These are phyloP conservation scores for Diloba caeruleocephala DNA, from an alignment of 2,888 invertebrate genomes.

Conservation along the genomic window DNA sequence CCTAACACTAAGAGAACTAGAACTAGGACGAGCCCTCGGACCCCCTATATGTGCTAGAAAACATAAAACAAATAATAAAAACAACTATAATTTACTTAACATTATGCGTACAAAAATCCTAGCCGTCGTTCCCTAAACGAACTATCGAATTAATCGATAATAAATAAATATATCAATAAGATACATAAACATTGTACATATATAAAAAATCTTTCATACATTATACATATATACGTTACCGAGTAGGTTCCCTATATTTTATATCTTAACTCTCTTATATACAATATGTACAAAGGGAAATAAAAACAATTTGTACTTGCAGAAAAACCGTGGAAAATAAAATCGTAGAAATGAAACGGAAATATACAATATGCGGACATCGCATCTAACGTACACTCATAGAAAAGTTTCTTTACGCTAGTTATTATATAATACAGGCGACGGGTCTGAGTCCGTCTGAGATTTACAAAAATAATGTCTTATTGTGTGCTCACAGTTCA, in stretches of 20 bases:
- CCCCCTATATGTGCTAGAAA: slow-evolving; percentile 73
- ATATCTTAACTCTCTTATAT: slow-evolving; percentile 82
- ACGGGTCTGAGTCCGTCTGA: slow-evolving; percentile 68
- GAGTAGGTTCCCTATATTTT: slow-evolving; percentile 74
- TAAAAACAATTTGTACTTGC: slow-evolving; percentile 90
- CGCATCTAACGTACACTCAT: slow-evolving; percentile 63
- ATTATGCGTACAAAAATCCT: slow-evolving; percentile 87
- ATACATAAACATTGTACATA: slow-evolving; percentile 86
- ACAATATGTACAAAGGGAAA: slow-evolving; percentile 89
- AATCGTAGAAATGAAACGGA: slow-evolving; percentile 75
- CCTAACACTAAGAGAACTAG: slow-evolving; percentile 77
- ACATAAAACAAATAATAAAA: slow-evolving; percentile 83
- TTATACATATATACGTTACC: slow-evolving; percentile 78
- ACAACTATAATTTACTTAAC: slow-evolving; percentile 88
- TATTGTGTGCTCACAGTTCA: slow-evolving; percentile 45
- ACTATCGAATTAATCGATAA: slow-evolving; percentile 75
- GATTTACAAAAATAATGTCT: slow-evolving; percentile 80
- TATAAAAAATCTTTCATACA: slow-evolving; percentile 80
- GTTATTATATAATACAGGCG: slow-evolving; percentile 73
- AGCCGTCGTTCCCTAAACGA: slow-evolving; percentile 76
- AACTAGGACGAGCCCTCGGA: slow-evolving; percentile 64
- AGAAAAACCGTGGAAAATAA: slow-evolving; percentile 84
- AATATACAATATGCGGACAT: slow-evolving; percentile 74
- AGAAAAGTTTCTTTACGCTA: slow-evolving; percentile 65
- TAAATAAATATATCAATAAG: slow-evolving; percentile 85